Evolutionary conservation across 2,113 vertebrate genomes (phyloP).

Genomic region (Oreochromis niloticus): DNA sequence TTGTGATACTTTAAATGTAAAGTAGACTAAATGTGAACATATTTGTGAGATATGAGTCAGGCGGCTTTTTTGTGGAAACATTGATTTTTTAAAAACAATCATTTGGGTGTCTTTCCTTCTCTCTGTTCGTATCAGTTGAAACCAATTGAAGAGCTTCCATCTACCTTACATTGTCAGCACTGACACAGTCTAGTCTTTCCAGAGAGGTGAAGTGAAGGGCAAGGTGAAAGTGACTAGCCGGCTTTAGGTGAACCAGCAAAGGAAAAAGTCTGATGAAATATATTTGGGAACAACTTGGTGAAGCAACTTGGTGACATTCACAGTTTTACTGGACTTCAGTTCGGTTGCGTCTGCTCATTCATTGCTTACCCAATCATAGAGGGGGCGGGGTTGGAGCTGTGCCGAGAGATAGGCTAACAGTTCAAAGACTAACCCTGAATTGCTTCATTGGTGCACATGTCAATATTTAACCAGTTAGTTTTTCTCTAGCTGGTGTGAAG

Average conservation of each 20-base stretch:
- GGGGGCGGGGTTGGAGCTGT: slow-evolving; percentile 48
- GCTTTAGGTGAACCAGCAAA: neutral
- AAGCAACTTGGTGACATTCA: neutral
- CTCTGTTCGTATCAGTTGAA: neutral
- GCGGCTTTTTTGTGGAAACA: neutral
- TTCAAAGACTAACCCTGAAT: slow-evolving; percentile 53
- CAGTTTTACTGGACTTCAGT: neutral
- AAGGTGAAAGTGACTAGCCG: neutral
- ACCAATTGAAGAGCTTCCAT: neutral
- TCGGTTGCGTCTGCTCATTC: neutral
- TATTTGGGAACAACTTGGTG: neutral
- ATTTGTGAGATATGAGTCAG: neutral
- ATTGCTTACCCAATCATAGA: slow-evolving; percentile 41
- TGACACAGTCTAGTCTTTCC: neutral
- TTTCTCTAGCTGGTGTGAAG: slow-evolving; percentile 12
- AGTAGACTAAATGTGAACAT: neutral
- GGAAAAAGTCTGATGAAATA: neutral
- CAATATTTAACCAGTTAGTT: slow-evolving; percentile 64
- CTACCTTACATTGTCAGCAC: neutral
- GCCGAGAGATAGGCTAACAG: slow-evolving; percentile 34
- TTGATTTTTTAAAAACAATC: neutral
- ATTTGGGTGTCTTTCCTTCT: neutral
- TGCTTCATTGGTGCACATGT: slow-evolving; percentile 12
- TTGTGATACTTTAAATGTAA: neutral
- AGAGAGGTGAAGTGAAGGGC: neutral